These are phyloP conservation scores for Oxystoma pomonae DNA, from an alignment of 2,888 invertebrate species.

Conservation along the genomic window DNA sequence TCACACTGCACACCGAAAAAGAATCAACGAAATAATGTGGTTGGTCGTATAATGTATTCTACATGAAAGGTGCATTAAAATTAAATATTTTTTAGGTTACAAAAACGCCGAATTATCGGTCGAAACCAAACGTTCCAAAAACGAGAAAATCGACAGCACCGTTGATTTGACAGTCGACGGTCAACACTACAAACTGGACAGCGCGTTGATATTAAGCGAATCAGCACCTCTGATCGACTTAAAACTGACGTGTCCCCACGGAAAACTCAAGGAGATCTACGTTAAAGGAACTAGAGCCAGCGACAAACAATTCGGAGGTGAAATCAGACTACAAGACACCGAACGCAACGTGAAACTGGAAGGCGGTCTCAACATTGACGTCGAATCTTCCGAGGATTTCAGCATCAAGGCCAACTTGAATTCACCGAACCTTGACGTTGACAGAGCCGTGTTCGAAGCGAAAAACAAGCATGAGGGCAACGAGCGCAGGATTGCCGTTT, in stretches of 20 bases:
- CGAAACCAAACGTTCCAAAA: conserved; percentile 43
- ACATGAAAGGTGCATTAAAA: no score
- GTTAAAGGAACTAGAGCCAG: conserved; percentile 50
- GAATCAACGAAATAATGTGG: no score
- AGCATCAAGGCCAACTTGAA: conserved; percentile 57
- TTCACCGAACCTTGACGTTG: conserved; percentile 59
- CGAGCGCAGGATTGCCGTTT: conserved; percentile 60
- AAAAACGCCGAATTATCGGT: conserved; percentile 35
- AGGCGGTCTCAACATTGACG: conserved; percentile 52
- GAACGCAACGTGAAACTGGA: conserved; percentile 51
- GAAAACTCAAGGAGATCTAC: conserved; percentile 44
- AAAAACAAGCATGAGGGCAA: conserved; percentile 56
- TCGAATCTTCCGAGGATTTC: conserved; percentile 62
- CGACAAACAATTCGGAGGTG: conserved; percentile 57
- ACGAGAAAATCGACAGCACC: conserved; percentile 41
- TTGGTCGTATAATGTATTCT: no score
- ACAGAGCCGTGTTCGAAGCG: conserved; percentile 62
- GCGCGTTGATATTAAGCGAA: conserved; percentile 52
- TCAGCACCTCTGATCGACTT: conserved; percentile 55
- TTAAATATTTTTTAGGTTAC: conserved; percentile 46
- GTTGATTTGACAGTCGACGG: conserved; percentile 54
- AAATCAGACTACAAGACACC: conserved; percentile 42
- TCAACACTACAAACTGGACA: conserved; percentile 55
- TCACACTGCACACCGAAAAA: no score
- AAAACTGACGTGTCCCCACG: conserved; percentile 53